phyloP scores from a whole-genome alignment of 2,888 invertebrate genomes.

The Tetanocera ferruginea region DNA sequence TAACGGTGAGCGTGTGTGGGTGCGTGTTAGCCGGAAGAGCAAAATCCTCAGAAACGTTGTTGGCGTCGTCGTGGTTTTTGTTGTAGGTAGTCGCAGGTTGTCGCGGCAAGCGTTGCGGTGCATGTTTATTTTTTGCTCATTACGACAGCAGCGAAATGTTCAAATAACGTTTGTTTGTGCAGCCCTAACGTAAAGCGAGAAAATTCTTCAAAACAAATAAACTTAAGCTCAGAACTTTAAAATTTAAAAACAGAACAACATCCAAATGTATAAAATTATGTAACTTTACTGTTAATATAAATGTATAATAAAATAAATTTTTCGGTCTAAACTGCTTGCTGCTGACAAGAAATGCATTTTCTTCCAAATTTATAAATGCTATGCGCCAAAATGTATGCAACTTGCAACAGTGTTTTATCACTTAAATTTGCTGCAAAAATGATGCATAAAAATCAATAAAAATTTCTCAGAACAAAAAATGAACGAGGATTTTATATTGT shows the following conservation, averaged over 20 bases:
- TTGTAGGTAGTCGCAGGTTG: conserved; percentile 6
- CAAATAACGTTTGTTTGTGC: conserved; percentile 10
- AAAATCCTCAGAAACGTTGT: not conserved
- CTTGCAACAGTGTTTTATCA: not conserved
- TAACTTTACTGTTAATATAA: no score
- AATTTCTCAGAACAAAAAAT: not conserved
- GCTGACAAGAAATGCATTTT: not conserved
- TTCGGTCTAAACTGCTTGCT: no score
- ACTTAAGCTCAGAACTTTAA: not conserved
- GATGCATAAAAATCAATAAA: not conserved
- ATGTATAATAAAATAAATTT: no score
- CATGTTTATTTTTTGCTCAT: not conserved
- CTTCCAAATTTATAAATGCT: not conserved
- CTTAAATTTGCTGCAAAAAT: not conserved
- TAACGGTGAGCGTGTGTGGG: not conserved
- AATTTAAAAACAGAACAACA: not conserved
- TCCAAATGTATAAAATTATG: not conserved
- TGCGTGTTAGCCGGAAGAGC: not conserved
- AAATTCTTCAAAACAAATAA: not conserved
- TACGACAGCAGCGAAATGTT: not conserved
- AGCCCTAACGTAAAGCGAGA: not conserved
- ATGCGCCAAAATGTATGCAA: not conserved
- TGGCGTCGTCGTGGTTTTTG: not conserved
- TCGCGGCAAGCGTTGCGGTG: conserved; percentile 11
- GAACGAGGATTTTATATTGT: not conserved